These are phyloP conservation scores for Tetheella fluctuosa DNA, from an alignment of 2,888 invertebrate genomes.

Conservation along the genomic window DNA sequence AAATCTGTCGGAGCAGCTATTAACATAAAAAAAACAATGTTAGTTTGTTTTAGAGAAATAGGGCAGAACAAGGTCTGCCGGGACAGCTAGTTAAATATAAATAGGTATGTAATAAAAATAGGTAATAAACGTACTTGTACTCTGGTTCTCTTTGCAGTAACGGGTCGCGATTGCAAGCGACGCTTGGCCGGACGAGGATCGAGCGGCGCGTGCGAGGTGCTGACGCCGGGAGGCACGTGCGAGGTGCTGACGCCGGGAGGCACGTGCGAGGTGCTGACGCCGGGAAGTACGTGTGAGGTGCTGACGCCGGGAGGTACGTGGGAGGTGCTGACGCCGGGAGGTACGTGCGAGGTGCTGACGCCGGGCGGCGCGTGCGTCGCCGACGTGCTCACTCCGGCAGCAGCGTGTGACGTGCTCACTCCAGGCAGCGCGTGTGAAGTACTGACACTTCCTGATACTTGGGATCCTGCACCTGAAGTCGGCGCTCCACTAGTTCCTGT, in stretches of 20 bases:
- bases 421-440: constrained; percentile 42
- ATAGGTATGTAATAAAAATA: not conserved
- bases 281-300: constrained; percentile 48
- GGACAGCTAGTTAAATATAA: too few species aligned
- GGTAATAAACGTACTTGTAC: constrained; percentile 67
- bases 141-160: constrained; percentile 81
- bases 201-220: constrained; percentile 60
- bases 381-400: constrained; percentile 40
- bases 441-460: constrained; percentile 54
- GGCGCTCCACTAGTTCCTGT: constrained; percentile 36
- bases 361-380: constrained; percentile 46
- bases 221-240: constrained; percentile 49
- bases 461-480: constrained; percentile 48
- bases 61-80: too few species aligned
- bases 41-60: too few species aligned
- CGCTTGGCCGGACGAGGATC: constrained; percentile 71
- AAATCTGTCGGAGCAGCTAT: too few species aligned
- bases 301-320: constrained; percentile 47
- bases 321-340: constrained; percentile 56
- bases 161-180: constrained; percentile 67
- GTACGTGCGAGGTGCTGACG: constrained; percentile 53
- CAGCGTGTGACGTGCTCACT: constrained; percentile 42
- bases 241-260: constrained; percentile 46
- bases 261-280: constrained; percentile 58
- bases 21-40: too few species aligned